Percentiles rank a stretch among this genome's conserved stretches.
phyloP scores from a whole-genome alignment of 2,113 vertebrate genomes.

The Sylvietta virens region DNA sequence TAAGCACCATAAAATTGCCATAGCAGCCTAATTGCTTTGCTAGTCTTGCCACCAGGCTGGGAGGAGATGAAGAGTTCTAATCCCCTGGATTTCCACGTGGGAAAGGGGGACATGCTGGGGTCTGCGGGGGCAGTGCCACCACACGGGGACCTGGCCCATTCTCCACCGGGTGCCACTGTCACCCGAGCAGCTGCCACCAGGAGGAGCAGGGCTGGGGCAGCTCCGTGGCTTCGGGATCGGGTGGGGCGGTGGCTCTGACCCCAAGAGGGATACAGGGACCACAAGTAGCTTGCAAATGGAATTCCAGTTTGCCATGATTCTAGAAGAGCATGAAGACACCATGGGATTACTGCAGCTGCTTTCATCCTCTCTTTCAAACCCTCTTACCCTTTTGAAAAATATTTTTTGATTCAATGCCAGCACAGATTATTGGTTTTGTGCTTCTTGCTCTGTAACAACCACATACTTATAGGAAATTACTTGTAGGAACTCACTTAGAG shows the following conservation, averaged over 20 bases:
- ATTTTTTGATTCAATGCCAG: neutral
- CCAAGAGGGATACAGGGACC: neutral
- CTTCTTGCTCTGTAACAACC: neutral
- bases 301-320: neutral
- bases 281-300: neutral
- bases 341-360: neutral
- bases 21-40: constrained; percentile 40
- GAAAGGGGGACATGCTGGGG: neutral
- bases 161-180: neutral
- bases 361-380: neutral
- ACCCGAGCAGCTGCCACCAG: neutral
- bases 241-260: neutral
- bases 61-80: neutral
- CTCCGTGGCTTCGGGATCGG: fast-evolving
- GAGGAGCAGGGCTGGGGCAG: neutral
- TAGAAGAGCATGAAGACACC: neutral
- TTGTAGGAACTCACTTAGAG: fast-evolving
- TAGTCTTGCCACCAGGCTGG: constrained; percentile 9
- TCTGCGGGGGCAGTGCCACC: neutral
- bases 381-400: neutral
- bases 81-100: neutral
- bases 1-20: constrained; percentile 58
- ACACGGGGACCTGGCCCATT: fast-evolving
- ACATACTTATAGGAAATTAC: fast-evolving
- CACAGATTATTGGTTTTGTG: neutral